Percentiles rank a stretch among this genome's conserved stretches.
Conservation (phyloP, 2,113 vertebrate genomes). For the Agapornis roseicollis region DNA sequence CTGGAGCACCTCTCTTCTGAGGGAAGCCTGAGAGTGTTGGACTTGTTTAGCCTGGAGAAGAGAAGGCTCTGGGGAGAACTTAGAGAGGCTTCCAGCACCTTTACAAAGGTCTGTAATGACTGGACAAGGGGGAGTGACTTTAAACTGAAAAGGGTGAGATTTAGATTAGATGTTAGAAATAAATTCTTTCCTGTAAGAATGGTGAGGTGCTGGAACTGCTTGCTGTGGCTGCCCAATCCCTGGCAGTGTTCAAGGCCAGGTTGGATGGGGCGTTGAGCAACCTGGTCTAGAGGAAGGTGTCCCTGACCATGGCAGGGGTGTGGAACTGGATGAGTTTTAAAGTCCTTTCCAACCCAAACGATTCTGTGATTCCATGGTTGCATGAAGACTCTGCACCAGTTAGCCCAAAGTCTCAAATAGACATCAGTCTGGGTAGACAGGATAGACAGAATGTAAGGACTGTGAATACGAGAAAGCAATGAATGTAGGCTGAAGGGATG, state of each 20-base stretch:
- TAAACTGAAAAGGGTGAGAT: not conserved
- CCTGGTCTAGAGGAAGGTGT: not conserved
- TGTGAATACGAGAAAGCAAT: not conserved
- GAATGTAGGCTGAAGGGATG: not conserved
- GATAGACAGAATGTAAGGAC: not conserved
- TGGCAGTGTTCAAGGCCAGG: not conserved
- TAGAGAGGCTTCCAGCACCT: not conserved
- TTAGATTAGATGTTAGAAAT: not conserved
- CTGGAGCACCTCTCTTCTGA: not conserved
- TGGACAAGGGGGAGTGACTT: not conserved
- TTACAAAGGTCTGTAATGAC: not conserved
- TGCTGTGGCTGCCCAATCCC: not conserved
- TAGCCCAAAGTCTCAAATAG: not conserved
- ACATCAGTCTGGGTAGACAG: not conserved
- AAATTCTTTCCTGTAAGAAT: not conserved
- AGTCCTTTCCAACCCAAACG: not conserved
- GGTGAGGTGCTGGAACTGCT: not conserved
- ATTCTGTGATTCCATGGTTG: not conserved
- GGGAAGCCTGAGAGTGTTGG: not conserved
- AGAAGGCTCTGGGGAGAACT: not conserved
- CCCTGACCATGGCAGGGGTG: not conserved
- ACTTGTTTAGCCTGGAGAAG: not conserved
- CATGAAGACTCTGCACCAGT: not conserved
- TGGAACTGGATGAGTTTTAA: not conserved
- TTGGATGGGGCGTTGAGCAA: not conserved